A percentile compares a stretch with the other conserved stretches of the same genome.
Conservation (phyloP, 2,888 invertebrate genomes). For the Plagiodera versicolora region DNA sequence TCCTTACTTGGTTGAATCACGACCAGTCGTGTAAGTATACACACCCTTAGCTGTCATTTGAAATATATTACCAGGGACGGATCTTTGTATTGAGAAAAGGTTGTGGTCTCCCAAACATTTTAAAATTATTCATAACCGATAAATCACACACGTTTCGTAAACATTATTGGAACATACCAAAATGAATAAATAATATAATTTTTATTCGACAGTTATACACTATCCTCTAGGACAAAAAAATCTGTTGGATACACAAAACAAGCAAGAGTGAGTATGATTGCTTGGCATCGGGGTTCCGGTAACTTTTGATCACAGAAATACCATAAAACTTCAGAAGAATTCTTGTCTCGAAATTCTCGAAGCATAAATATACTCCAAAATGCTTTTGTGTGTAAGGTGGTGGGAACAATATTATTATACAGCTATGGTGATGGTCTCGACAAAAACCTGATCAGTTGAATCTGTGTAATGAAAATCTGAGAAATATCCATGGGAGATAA, state of each 20-base stretch:
- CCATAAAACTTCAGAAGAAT: too few relatives aligned
- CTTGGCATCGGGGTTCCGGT: background rate
- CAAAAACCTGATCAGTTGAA: too few relatives aligned
- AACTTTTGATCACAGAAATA: too few relatives aligned
- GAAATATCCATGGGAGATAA: background rate
- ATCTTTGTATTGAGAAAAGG: too few relatives aligned
- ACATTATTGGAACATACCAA: too few relatives aligned
- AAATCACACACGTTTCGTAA: too few relatives aligned
- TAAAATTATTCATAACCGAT: too few relatives aligned
- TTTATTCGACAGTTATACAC: slow-evolving; percentile 24
- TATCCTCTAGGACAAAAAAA: slow-evolving; percentile 21
- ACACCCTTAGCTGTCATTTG: background rate
- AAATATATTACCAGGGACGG: too few relatives aligned
- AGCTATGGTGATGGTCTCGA: background rate
- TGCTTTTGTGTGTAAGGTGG: background rate
- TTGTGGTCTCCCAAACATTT: too few relatives aligned
- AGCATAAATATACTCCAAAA: too few relatives aligned
- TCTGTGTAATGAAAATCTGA: too few relatives aligned
- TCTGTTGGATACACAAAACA: slow-evolving; percentile 28
- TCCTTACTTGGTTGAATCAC: background rate
- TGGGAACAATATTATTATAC: background rate
- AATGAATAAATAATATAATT: background rate
- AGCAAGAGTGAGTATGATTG: slow-evolving; percentile 30
- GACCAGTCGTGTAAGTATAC: background rate
- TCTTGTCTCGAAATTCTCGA: too few relatives aligned